phyloP scores from a whole-genome alignment of 2,113 vertebrate genomes.

The Astur gentilis region DNA sequence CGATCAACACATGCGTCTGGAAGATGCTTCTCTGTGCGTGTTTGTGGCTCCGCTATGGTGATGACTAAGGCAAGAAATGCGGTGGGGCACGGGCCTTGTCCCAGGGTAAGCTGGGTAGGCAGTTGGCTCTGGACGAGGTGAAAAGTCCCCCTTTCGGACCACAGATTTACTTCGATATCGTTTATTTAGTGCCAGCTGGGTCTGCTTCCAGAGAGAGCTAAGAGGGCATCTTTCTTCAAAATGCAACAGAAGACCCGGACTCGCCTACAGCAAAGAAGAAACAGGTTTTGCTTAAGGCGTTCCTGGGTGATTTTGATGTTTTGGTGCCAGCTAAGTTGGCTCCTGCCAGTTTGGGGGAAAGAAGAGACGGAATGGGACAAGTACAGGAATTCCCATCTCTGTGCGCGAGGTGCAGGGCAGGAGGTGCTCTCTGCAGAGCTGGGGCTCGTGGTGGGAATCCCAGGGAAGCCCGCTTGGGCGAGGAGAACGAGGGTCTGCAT shows the following conservation, averaged over 20 bases:
- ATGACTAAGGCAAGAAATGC: neutral
- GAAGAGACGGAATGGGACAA: neutral
- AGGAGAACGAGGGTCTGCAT: rapidly evolving
- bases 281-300: neutral
- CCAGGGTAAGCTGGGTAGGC: neutral
- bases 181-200: neutral
- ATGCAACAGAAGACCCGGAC: neutral
- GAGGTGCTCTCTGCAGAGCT: neutral
- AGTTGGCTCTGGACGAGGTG: neutral
- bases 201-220: neutral
- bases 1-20: neutral
- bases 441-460: rapidly evolving
- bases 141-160: neutral
- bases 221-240: neutral
- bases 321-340: neutral
- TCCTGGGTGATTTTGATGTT: neutral
- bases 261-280: neutral
- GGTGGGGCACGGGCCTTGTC: neutral
- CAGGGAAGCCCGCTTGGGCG: rapidly evolving
- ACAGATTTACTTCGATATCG: neutral
- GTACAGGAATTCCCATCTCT: neutral
- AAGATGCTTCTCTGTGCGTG: neutral
- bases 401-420: neutral
- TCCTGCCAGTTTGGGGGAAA: neutral
- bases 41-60: rapidly evolving